phyloP scores from a whole-genome alignment of 2,113 vertebrate genomes.

The Bolborhynchus lineola region DNA sequence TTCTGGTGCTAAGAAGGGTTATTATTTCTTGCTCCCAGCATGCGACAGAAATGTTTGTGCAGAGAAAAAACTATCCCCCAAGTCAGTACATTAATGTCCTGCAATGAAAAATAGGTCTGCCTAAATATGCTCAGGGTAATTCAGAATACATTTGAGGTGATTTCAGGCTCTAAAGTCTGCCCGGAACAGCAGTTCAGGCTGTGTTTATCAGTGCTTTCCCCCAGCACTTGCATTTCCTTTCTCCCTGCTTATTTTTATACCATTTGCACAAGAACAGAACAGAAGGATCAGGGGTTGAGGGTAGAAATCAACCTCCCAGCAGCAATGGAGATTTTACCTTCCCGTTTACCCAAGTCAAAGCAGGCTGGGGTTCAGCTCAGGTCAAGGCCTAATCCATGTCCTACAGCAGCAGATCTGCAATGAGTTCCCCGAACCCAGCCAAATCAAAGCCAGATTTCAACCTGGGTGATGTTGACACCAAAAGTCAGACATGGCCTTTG shows the following conservation, averaged over 20 bases:
- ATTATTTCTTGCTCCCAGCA: slow-evolving; percentile 32
- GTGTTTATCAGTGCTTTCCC: slow-evolving; percentile 28
- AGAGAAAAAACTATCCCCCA: slow-evolving; percentile 15
- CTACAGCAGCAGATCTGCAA: neutral
- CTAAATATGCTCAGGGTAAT: slow-evolving; percentile 71
- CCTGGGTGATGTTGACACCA: fast-evolving
- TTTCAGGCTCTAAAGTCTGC: slow-evolving; percentile 56
- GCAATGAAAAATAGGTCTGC: slow-evolving; percentile 69
- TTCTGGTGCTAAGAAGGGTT: slow-evolving; percentile 23
- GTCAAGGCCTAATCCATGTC: fast-evolving
- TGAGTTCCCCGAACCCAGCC: neutral
- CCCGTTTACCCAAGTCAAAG: neutral
- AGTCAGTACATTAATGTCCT: slow-evolving; percentile 70
- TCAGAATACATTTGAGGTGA: slow-evolving; percentile 65
- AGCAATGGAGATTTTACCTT: neutral
- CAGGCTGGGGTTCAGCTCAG: neutral
- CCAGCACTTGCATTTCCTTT: slow-evolving; percentile 20
- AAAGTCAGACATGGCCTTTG: neutral
- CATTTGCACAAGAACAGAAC: slow-evolving; percentile 58
- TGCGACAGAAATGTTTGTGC: slow-evolving; percentile 61
- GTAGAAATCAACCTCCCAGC: neutral
- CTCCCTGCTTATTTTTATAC: slow-evolving; percentile 50
- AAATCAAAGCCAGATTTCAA: neutral
- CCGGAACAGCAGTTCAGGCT: slow-evolving; percentile 26
- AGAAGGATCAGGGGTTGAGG: neutral